A percentile compares a stretch with the other conserved stretches of the same genome.
phyloP scores from a whole-genome alignment of 2,113 vertebrate species.

The Brachionichthys hirsutus region DNA sequence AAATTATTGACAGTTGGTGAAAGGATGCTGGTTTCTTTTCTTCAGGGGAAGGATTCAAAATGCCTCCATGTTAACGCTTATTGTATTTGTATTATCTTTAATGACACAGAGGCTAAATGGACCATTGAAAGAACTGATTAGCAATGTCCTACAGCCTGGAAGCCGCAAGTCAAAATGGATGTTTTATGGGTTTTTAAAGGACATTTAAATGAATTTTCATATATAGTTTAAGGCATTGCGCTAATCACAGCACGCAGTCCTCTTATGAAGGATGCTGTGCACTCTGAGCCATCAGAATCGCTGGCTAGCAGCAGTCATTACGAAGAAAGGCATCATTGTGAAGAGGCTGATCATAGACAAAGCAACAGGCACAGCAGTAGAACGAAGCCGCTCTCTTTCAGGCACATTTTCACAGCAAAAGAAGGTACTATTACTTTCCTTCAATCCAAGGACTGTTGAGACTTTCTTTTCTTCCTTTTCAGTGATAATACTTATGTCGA shows the following conservation, averaged over 20 bases:
- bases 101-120: slow-evolving; percentile 77
- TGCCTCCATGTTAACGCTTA: slow-evolving; percentile 72
- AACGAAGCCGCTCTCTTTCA: slow-evolving; percentile 45
- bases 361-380: slow-evolving; percentile 37
- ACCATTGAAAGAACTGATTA: slow-evolving; percentile 75
- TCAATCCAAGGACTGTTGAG: slow-evolving; percentile 22
- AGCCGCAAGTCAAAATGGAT: slow-evolving; percentile 70
- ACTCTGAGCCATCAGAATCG: slow-evolving; percentile 38
- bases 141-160: slow-evolving; percentile 59
- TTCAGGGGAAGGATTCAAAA: slow-evolving; percentile 54
- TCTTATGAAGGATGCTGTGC: slow-evolving; percentile 56
- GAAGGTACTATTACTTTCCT: slow-evolving; percentile 44
- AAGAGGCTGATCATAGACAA: slow-evolving; percentile 38
- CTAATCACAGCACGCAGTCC: slow-evolving; percentile 67
- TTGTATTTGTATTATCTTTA: slow-evolving; percentile 81
- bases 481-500: slow-evolving; percentile 15
- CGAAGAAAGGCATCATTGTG: slow-evolving; percentile 34
- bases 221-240: slow-evolving; percentile 66
- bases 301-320: slow-evolving; percentile 51
- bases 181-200: slow-evolving; percentile 74
- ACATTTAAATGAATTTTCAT: slow-evolving; percentile 76
- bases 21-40: slow-evolving; percentile 31
- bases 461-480: slow-evolving; percentile 3
- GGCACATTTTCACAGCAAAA: slow-evolving; percentile 34
- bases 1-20: slow-evolving; percentile 69